phyloP scores from a whole-genome alignment of 2,888 invertebrate species.

The Clepsis dumicolana region DNA sequence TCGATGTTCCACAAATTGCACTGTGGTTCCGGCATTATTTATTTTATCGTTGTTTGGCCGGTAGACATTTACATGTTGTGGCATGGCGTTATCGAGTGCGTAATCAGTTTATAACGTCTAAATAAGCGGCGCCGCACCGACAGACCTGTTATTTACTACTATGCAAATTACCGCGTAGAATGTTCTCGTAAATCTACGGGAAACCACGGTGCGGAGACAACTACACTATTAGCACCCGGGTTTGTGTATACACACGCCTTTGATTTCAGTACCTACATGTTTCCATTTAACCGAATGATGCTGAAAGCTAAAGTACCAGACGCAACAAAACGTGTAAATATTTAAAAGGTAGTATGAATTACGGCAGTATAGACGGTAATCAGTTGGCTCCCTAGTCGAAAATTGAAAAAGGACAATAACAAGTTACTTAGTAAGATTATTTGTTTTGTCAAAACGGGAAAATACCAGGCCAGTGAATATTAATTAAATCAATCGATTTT shows the following conservation, averaged over 20 bases:
- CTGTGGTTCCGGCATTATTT: slow-evolving; percentile 43
- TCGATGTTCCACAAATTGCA: slow-evolving; percentile 37
- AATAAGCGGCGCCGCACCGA: slow-evolving; percentile 72
- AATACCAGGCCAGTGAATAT: slow-evolving; percentile 43
- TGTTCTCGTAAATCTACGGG: slow-evolving; percentile 67
- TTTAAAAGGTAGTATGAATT: background rate
- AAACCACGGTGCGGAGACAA: slow-evolving; percentile 60
- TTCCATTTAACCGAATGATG: background rate
- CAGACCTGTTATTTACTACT: slow-evolving; percentile 72
- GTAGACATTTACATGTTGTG: slow-evolving; percentile 67
- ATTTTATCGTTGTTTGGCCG: slow-evolving; percentile 58
- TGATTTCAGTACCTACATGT: slow-evolving; percentile 18
- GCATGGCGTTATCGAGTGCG: slow-evolving; percentile 69
- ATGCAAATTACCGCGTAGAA: slow-evolving; percentile 70
- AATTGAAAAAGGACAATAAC: slow-evolving; percentile 7
- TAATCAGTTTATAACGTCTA: slow-evolving; percentile 78
- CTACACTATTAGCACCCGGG: slow-evolving; percentile 58
- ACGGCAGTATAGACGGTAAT: no score
- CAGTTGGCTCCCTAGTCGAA: no score
- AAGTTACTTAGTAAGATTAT: slow-evolving; percentile 8
- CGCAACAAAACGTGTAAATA: no score
- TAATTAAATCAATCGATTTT: slow-evolving; percentile 53
- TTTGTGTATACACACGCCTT: slow-evolving; percentile 36
- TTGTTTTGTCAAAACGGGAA: slow-evolving; percentile 35
- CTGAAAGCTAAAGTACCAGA: background rate